A percentile compares a stretch with the other conserved stretches of the same genome.
Conservation (phyloP, 2,113 vertebrate species). For the Seriola rivoliana region DNA sequence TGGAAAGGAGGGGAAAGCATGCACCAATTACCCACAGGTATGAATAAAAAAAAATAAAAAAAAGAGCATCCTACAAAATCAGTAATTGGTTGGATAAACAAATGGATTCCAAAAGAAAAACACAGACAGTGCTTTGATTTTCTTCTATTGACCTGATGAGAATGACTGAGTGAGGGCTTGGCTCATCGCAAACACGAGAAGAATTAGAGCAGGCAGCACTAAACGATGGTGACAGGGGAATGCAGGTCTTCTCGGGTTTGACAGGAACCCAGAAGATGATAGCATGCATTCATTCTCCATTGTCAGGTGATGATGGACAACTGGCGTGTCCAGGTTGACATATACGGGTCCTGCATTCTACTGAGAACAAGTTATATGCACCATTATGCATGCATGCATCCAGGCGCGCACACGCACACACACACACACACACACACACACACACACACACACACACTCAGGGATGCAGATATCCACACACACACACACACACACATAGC, state of each 20-base stretch:
- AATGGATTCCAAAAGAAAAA: slow-evolving; percentile 66
- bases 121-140: slow-evolving; percentile 65
- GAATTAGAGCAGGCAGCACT: slow-evolving; percentile 63
- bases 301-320: slow-evolving; percentile 67
- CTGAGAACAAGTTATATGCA: slow-evolving; percentile 51
- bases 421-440: slow-evolving; percentile 20
- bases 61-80: slow-evolving; percentile 45
- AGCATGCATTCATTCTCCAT: slow-evolving; percentile 67
- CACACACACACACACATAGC: slow-evolving; percentile 14
- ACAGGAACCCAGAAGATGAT: slow-evolving; percentile 47
- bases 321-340: slow-evolving; percentile 47
- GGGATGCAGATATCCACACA: slow-evolving; percentile 22
- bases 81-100: slow-evolving; percentile 65
- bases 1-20: slow-evolving; percentile 56
- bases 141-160: slow-evolving; percentile 68
- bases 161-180: slow-evolving; percentile 37
- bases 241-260: slow-evolving; percentile 49
- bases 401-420: slow-evolving; percentile 39
- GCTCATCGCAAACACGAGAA: slow-evolving; percentile 45
- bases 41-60: slow-evolving; percentile 42
- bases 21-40: slow-evolving; percentile 74
- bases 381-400: slow-evolving; percentile 63
- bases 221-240: slow-evolving; percentile 44
- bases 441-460: slow-evolving; percentile 24
- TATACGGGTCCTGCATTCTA: slow-evolving; percentile 54